These are phyloP conservation scores for Spermophilus dauricus DNA, from an alignment of 2,113 vertebrate species.

Conservation along the genomic window DNA sequence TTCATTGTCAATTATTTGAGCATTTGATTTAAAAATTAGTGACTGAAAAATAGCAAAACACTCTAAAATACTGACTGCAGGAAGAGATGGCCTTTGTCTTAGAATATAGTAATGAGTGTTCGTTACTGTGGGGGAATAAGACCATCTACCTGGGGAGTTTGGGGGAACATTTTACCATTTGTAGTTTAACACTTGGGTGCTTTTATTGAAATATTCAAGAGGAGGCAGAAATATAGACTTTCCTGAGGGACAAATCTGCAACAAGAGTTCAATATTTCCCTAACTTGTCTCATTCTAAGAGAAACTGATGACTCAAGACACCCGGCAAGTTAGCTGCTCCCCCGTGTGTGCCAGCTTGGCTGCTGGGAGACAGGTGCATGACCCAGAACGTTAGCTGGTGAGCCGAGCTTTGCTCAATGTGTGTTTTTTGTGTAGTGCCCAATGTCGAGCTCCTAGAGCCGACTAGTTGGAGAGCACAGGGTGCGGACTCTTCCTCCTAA, in stretches of 20 bases:
- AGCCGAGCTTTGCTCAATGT: not conserved
- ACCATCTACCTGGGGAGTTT: not conserved
- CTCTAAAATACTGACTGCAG: not conserved
- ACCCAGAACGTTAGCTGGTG: not conserved
- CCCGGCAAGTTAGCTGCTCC: not conserved
- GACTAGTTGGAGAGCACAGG: not conserved
- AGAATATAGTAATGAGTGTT: not conserved
- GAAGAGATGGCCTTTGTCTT: not conserved
- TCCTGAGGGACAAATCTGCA: not conserved
- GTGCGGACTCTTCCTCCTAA: not conserved
- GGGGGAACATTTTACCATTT: not conserved
- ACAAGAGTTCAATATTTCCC: not conserved
- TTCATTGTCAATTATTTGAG: not conserved
- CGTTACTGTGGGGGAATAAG: not conserved
- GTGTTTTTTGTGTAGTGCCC: not conserved
- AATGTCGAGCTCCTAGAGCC: not conserved
- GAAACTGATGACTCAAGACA: not conserved
- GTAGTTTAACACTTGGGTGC: not conserved
- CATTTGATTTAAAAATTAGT: not conserved
- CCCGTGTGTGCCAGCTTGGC: not conserved
- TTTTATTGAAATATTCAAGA: not conserved
- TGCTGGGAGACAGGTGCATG: not conserved
- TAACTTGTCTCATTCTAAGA: not conserved
- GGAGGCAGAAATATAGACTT: not conserved
- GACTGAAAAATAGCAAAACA: not conserved